Conservation (phyloP, 2,113 vertebrate genomes). For the Rhynchopsitta pachyrhyncha region DNA sequence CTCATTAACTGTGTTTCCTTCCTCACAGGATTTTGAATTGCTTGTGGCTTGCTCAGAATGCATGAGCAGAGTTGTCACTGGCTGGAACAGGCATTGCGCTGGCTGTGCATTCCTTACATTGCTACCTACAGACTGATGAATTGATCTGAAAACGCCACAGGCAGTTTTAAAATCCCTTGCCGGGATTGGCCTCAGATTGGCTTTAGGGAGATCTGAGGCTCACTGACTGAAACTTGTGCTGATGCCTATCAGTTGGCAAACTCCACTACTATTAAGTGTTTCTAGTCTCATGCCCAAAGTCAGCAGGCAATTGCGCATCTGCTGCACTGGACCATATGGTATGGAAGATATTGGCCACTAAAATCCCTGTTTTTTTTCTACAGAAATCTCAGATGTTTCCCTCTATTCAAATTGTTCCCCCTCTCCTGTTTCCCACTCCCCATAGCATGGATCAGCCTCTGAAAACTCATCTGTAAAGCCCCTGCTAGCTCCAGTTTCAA, state of each 20-base stretch:
- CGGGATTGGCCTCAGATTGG: not conserved
- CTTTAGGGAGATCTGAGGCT: not conserved
- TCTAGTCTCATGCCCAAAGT: not conserved
- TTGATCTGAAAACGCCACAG: slow-evolving; percentile 39
- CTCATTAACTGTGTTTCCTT: not conserved
- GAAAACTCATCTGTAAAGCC: not conserved
- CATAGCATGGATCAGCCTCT: not conserved
- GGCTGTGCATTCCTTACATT: slow-evolving; percentile 10
- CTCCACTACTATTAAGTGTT: not conserved
- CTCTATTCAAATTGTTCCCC: not conserved
- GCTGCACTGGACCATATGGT: not conserved
- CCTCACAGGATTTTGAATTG: not conserved
- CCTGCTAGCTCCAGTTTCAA: not conserved
- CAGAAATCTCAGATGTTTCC: not conserved
- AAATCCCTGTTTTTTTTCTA: not conserved
- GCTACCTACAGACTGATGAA: slow-evolving; percentile 42
- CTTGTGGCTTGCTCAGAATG: not conserved
- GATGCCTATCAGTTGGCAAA: not conserved
- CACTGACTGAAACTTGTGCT: not conserved
- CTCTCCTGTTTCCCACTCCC: not conserved
- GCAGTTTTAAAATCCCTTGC: slow-evolving; percentile 45
- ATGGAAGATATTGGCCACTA: not conserved
- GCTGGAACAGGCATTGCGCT: not conserved
- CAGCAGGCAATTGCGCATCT: not conserved
- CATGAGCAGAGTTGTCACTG: not conserved